phyloP scores from a whole-genome alignment of 2,888 invertebrate genomes.

The Zaprionus bogoriensis region DNA sequence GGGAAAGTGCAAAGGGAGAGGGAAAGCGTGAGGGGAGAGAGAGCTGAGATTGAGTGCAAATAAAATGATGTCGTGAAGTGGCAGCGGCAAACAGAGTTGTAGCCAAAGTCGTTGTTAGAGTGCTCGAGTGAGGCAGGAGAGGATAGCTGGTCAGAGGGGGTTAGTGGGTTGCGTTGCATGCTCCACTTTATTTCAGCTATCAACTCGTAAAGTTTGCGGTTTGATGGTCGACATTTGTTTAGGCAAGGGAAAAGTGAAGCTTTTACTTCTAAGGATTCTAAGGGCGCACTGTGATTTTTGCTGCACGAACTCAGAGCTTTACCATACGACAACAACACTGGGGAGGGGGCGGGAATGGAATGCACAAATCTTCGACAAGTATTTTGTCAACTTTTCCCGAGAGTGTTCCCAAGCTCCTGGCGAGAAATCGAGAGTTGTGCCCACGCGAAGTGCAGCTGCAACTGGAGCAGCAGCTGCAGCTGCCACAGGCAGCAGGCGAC shows the following conservation, averaged over 20 bases:
- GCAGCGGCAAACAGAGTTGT: constrained; percentile 41
- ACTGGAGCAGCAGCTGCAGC: not conserved
- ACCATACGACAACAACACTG: constrained; percentile 33
- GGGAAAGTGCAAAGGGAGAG: not conserved
- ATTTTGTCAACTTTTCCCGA: constrained; percentile 73
- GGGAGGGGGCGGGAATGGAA: constrained; percentile 11
- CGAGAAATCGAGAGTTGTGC: not conserved
- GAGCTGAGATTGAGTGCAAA: constrained; percentile 76
- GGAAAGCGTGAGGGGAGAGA: constrained; percentile 15
- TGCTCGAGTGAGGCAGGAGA: constrained; percentile 1
- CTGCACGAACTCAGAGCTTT: constrained; percentile 54
- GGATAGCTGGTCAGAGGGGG: not conserved
- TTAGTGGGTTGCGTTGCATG: constrained; percentile 47
- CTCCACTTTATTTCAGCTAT: constrained; percentile 74
- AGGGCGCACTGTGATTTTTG: constrained; percentile 50
- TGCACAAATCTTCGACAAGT: constrained; percentile 65
- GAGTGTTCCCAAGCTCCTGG: not conserved
- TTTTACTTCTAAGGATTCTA: too few species aligned
- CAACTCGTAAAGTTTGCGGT: constrained; percentile 75
- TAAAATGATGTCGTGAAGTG: constrained; percentile 77
- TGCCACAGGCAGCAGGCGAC: not conserved
- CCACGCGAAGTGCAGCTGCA: not conserved
- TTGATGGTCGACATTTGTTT: constrained; percentile 50
- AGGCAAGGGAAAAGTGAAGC: constrained; percentile 17
- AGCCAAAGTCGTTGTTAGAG: constrained; percentile 11